These are phyloP conservation scores for Phrynosoma platyrhinos DNA, from an alignment of 2,113 vertebrate species.

Conservation along the genomic window DNA sequence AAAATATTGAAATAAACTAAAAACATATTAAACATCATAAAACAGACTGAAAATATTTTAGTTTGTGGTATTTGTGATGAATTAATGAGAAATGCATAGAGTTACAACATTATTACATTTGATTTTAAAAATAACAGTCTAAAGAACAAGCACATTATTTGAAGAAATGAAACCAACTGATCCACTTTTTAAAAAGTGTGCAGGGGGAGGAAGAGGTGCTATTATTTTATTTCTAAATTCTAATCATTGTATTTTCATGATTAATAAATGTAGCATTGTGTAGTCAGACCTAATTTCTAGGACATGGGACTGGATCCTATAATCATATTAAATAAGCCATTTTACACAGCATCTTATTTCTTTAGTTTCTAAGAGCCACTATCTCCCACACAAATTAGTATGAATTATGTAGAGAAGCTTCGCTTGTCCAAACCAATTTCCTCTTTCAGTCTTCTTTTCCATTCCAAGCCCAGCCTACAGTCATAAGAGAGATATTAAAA, in stretches of 20 bases:
- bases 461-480: slow-evolving; percentile 60
- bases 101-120: not conserved
- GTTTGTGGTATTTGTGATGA: too few relatives aligned
- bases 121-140: not conserved
- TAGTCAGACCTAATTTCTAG: slow-evolving; percentile 51
- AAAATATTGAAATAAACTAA: too few relatives aligned
- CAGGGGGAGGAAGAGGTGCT: not conserved
- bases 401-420: slow-evolving; percentile 67
- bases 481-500: slow-evolving; percentile 51
- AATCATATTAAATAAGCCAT: slow-evolving; percentile 40
- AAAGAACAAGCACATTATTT: not conserved
- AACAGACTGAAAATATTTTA: too few relatives aligned
- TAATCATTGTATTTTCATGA: slow-evolving; percentile 34
- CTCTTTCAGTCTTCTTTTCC: slow-evolving; percentile 58
- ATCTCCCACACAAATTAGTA: slow-evolving; percentile 67
- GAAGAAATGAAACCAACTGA: not conserved
- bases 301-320: slow-evolving; percentile 23
- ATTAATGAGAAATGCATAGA: not conserved
- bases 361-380: slow-evolving; percentile 46
- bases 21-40: too few relatives aligned
- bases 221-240: not conserved
- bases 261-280: slow-evolving; percentile 37
- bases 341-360: slow-evolving; percentile 16
- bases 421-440: slow-evolving; percentile 64
- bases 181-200: not conserved